phyloP scores from a whole-genome alignment of 2,113 vertebrate species.

The Panthera tigris region DNA sequence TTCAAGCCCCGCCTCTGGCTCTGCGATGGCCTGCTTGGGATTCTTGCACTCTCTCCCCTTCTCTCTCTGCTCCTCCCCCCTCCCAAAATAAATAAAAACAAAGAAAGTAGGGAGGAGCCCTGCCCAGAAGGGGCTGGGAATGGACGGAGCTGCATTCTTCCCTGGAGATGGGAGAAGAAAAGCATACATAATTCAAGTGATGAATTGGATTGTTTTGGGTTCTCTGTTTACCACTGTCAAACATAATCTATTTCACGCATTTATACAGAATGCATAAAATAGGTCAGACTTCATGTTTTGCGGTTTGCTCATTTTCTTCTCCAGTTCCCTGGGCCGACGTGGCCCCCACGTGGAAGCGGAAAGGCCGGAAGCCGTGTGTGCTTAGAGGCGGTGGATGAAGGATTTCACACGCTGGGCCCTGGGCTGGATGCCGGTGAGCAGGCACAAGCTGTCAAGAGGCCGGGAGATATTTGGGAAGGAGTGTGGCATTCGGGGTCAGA shows the following conservation, averaged over 20 bases:
- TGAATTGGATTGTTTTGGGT: slow-evolving; percentile 49
- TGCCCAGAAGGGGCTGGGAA: background rate
- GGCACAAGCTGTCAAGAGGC: background rate
- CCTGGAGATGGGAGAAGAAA: slow-evolving; percentile 47
- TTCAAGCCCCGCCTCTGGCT: too few species aligned
- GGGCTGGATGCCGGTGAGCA: background rate
- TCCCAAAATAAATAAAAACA: too few species aligned
- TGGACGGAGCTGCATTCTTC: background rate
- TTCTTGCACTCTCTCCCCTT: too few species aligned
- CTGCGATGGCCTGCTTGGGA: too few species aligned
- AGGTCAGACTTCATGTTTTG: slow-evolving; percentile 64
- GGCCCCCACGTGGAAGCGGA: background rate
- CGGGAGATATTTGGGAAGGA: background rate
- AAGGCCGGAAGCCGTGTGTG: background rate
- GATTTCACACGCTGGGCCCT: background rate
- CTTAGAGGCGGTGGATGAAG: background rate
- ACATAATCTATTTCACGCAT: slow-evolving; percentile 67
- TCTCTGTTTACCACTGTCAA: slow-evolving; percentile 70
- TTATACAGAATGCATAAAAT: slow-evolving; percentile 65
- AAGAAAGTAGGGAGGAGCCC: background rate
- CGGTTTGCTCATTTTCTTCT: slow-evolving; percentile 63
- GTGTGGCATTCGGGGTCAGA: background rate
- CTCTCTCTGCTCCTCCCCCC: too few species aligned
- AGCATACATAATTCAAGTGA: slow-evolving; percentile 61
- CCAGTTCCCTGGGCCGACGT: slow-evolving; percentile 39